Percentiles rank a stretch among this genome's conserved stretches.
Evolutionary conservation across 2,113 vertebrate species (phyloP).

Genomic region (Heterocephalus glaber): DNA sequence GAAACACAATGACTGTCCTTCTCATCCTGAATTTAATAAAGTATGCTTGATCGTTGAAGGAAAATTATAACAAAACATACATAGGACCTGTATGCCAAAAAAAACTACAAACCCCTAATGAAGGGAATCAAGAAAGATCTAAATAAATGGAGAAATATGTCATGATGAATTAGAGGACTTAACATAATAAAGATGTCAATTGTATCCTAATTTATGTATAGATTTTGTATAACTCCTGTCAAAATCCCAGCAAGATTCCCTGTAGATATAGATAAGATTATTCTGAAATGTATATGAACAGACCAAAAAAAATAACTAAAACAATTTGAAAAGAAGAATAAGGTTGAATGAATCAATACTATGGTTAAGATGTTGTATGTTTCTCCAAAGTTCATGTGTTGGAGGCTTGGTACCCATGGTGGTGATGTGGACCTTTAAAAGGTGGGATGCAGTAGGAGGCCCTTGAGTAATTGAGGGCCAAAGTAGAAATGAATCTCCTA

Average conservation of each 20-base stretch:
- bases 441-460: no score
- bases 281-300: slow-evolving; percentile 20
- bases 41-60: slow-evolving; percentile 2
- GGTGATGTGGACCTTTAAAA: neutral
- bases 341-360: neutral
- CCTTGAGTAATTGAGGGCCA: neutral
- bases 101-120: neutral
- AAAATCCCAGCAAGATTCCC: neutral
- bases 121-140: slow-evolving; percentile 20
- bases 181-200: neutral
- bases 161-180: neutral
- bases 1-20: neutral
- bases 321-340: neutral
- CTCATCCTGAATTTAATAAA: neutral
- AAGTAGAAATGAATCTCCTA: neutral
- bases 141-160: slow-evolving; percentile 5
- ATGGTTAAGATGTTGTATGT: neutral
- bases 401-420: neutral
- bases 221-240: neutral
- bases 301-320: neutral
- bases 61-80: neutral
- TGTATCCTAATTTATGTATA: neutral
- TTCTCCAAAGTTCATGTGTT: neutral
- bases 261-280: neutral
- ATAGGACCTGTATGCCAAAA: slow-evolving; percentile 2